phyloP scores from a whole-genome alignment of 2,888 invertebrate species.

The Fragum fragum region DNA sequence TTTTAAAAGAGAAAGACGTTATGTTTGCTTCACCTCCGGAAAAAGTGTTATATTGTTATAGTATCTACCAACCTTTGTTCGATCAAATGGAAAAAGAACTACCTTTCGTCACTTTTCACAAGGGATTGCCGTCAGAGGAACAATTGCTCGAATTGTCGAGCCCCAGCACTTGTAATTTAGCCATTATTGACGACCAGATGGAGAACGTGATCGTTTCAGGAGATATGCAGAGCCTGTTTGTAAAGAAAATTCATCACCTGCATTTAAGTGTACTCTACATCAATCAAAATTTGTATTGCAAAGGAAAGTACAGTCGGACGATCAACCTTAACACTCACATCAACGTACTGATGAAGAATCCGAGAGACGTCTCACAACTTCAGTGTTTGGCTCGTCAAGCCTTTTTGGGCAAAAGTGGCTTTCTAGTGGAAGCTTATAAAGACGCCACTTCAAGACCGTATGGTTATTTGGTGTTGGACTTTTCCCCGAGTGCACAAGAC shows the following conservation, averaged over 20 bases:
- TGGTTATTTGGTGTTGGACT: conserved; percentile 42
- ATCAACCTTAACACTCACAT: conserved; percentile 43
- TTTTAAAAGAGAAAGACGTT: too few species aligned
- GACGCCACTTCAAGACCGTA: conserved; percentile 37
- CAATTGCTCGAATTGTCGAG: conserved; percentile 25
- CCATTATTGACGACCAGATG: conserved; percentile 41
- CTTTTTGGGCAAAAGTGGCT: too few species aligned
- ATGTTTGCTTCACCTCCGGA: conserved; percentile 44
- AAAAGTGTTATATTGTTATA: conserved; percentile 45
- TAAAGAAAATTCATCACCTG: conserved; percentile 38
- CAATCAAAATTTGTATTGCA: conserved; percentile 45
- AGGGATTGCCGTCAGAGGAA: too few species aligned
- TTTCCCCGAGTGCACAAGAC: conserved; percentile 33
- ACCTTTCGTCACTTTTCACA: too few species aligned
- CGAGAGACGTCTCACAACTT: conserved; percentile 42
- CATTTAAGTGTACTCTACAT: conserved; percentile 36
- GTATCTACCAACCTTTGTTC: conserved; percentile 48
- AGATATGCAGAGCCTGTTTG: conserved; percentile 41
- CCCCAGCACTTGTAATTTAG: conserved; percentile 21
- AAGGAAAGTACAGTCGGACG: too few species aligned
- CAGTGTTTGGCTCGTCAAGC: conserved; percentile 39
- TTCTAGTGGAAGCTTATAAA: conserved; percentile 42
- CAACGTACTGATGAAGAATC: too few species aligned
- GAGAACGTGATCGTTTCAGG: conserved; percentile 36
- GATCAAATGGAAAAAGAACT: conserved; percentile 39